Evolutionary conservation across 2,797 vertebrate species (phyloP).

Genomic region (Dryobates pubescens): DNA sequence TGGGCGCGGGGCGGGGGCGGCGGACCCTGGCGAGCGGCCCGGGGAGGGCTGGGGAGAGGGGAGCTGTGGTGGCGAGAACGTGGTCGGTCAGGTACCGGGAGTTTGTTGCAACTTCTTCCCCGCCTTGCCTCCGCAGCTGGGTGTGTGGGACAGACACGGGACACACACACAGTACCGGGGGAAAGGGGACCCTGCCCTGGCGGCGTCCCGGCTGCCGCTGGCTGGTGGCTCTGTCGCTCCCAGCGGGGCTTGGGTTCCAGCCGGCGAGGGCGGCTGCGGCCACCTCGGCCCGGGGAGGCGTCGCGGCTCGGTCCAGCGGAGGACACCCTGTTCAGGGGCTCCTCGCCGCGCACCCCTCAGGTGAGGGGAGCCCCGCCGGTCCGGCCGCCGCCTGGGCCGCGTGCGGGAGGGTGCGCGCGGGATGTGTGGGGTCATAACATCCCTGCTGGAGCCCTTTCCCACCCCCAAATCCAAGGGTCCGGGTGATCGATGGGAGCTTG

Average conservation of each 20-base stretch:
- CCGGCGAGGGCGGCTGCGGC: background rate
- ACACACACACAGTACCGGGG: background rate
- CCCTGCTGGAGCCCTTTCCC: background rate
- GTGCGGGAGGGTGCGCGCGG: background rate
- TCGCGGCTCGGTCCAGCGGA: background rate
- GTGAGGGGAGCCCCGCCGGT: background rate
- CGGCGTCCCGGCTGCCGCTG: background rate
- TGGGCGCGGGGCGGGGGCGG: background rate
- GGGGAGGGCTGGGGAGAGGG: background rate
- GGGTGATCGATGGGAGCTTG: accelerated
- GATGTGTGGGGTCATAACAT: background rate
- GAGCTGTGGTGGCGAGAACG: background rate
- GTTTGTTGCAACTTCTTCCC: slow-evolving; percentile 2
- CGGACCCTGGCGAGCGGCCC: too few species aligned
- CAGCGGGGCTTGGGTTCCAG: background rate
- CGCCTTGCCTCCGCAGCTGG: background rate
- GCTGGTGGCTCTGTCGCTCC: background rate
- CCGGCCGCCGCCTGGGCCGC: background rate
- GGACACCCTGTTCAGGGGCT: background rate
- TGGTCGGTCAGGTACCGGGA: background rate
- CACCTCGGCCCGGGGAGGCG: background rate
- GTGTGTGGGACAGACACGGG: background rate
- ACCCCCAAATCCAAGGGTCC: accelerated
- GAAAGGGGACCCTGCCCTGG: background rate
- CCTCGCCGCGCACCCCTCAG: background rate